Evolutionary conservation across 2,888 invertebrate species (phyloP), one percentile per base, ranked within the genome.

Genomic region (Sycophila texana): DNA sequence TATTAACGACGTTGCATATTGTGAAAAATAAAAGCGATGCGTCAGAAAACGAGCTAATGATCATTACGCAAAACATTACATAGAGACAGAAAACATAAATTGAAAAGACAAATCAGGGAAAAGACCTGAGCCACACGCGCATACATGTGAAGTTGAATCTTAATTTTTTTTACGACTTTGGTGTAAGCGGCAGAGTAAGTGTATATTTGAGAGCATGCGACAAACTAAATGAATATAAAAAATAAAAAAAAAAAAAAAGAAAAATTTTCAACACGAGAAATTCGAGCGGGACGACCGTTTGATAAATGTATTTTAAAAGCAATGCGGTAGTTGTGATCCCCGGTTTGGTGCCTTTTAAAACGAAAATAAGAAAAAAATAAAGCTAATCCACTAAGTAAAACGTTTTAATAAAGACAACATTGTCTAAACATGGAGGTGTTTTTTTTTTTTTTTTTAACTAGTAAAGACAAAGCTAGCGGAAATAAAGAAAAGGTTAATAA

Each of bases 271-370:
- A 72, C 13, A 73, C 66, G 22, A 66, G 66, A 57, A 75, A 81
- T 81, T 75, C 63, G 66, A 74, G 74, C 20, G 78, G 73, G 66
- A 65, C 57, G 53, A 75, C 30, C 53, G 67, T 72, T 77, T 74
- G 22, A 75, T 75, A 49, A 70, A 74, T 71, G 60, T 76, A 79
- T 76, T 79, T 68, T 53, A 74, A 49, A 73, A 58, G 72, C 66
- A 63, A 82, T 76, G 68, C 73, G 73, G 81, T 84, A 84, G 83
- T 82, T 80, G 73, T 84, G 86, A 89, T 89, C 89, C 89, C 89
- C 88, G 84, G 86, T 90, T 90, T 87, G 89, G 90, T 90, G 89
- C 90, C 90, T 90, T 90, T 89, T 86, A 85, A 89, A 87, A 83
- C 83, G 83, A 86, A 86, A 85, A 83, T 82, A 83, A 82, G 81